Evolutionary conservation across 2,888 invertebrate species (phyloP).

Genomic region (Siphlonurus alternatus): DNA sequence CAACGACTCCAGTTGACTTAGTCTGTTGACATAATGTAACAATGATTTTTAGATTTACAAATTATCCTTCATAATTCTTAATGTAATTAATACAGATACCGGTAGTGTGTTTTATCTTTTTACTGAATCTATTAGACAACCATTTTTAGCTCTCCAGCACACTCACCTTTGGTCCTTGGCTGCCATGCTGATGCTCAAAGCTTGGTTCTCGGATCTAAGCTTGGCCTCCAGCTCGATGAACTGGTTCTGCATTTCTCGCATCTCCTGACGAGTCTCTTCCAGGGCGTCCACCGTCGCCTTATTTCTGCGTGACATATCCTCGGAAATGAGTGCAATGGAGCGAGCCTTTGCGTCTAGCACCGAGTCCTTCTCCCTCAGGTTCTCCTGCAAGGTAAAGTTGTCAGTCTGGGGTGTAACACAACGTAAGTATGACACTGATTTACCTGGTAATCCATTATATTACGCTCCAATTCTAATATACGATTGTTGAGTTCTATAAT

Average conservation of each 20-base stretch:
- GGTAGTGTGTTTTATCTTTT: neutral
- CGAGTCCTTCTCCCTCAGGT: conserved; percentile 64
- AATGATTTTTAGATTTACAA: no score
- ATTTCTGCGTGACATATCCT: conserved; percentile 47
- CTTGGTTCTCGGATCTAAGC: conserved; percentile 48
- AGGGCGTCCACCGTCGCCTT: conserved; percentile 53
- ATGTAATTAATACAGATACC: no score
- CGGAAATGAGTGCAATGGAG: conserved; percentile 58
- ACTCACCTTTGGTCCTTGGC: conserved; percentile 32
- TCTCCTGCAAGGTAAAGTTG: conserved; percentile 41
- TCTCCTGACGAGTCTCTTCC: conserved; percentile 64
- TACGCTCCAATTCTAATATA: conserved; percentile 56
- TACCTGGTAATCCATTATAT: conserved; percentile 44
- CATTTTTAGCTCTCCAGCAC: no score
- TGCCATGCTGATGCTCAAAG: conserved; percentile 34
- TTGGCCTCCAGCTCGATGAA: conserved; percentile 51
- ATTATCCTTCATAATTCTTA: no score
- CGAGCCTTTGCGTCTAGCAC: conserved; percentile 66
- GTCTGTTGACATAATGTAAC: no score
- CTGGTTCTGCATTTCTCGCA: conserved; percentile 64
- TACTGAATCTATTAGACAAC: no score
- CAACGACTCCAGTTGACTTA: conserved; percentile 16
- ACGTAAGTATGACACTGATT: no score
- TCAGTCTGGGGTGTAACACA: no score
- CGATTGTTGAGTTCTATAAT: conserved; percentile 47